Evolutionary conservation across 2,113 vertebrate genomes (phyloP).

Genomic region (Plotosus lineatus): DNA sequence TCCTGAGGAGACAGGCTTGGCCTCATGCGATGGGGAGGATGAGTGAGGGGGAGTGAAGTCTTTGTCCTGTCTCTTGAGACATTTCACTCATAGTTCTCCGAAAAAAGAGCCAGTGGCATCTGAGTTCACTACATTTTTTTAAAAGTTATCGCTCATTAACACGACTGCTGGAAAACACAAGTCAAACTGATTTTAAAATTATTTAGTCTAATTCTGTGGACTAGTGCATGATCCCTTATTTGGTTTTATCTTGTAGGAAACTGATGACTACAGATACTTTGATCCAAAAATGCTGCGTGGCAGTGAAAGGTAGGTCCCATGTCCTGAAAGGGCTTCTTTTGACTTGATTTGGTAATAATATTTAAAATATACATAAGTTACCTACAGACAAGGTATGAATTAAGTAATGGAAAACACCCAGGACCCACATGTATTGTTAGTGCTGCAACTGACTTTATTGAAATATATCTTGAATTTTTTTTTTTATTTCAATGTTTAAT

Average conservation of each 20-base stretch:
- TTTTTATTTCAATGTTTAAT: constrained; percentile 23
- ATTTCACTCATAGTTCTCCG: constrained; percentile 30
- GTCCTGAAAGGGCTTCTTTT: not conserved
- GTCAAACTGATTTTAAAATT: constrained; percentile 24
- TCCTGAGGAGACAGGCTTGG: constrained; percentile 38
- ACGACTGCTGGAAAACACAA: constrained; percentile 21
- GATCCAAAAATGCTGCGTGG: constrained; percentile 97
- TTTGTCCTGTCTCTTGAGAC: constrained; percentile 25
- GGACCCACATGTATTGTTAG: constrained; percentile 36
- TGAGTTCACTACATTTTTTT: constrained; percentile 12
- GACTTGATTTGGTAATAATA: constrained; percentile 13
- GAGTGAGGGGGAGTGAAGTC: constrained; percentile 43
- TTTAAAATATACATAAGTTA: no score
- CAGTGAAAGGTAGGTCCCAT: constrained; percentile 84
- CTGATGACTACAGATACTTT: constrained; percentile 96
- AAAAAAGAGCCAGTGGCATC: constrained; percentile 7
- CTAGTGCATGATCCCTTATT: constrained; percentile 11
- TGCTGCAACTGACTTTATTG: constrained; percentile 27
- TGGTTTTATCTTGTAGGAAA: constrained; percentile 78
- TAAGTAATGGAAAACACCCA: constrained; percentile 21
- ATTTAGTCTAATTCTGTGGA: constrained; percentile 20
- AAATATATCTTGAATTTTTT: constrained; percentile 25
- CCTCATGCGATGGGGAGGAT: constrained; percentile 31
- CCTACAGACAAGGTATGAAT: constrained; percentile 10
- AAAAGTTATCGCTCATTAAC: constrained; percentile 2